Conservation (phyloP, 2,888 invertebrate genomes). For the Protonemura montana region DNA sequence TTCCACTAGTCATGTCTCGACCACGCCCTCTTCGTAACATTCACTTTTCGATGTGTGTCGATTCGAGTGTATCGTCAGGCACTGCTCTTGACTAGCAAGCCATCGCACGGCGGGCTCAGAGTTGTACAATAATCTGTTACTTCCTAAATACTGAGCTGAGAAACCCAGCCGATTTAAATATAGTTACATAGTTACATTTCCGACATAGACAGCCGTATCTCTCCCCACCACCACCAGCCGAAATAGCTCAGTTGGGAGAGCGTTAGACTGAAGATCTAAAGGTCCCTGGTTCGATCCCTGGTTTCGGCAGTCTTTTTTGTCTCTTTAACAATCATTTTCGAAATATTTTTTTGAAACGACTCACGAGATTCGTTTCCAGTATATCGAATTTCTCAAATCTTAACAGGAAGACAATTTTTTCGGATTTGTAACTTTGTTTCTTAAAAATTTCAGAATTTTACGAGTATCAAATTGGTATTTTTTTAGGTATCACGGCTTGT, state of each 20-base stretch:
- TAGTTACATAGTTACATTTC: background rate
- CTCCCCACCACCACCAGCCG: slow-evolving; percentile 15
- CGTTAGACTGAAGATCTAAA: slow-evolving; percentile 45
- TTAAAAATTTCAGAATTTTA: too few species aligned
- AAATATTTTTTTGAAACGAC: background rate
- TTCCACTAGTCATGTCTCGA: background rate
- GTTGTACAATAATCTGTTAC: too few species aligned
- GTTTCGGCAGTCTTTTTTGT: slow-evolving; percentile 44
- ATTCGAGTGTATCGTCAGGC: background rate
- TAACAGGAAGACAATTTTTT: too few species aligned
- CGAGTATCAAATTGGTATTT: too few species aligned
- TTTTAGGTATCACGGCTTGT: background rate
- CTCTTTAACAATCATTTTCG: background rate
- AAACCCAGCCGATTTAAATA: too few species aligned
- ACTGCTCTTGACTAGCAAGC: background rate
- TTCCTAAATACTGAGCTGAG: too few species aligned
- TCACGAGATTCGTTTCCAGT: too few species aligned
- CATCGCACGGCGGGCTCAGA: too few species aligned
- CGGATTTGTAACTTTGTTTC: too few species aligned
- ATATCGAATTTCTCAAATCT: too few species aligned
- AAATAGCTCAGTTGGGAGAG: slow-evolving; percentile 45
- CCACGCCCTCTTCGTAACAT: background rate
- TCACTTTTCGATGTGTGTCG: background rate
- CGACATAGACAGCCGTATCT: background rate
- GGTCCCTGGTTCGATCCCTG: slow-evolving; percentile 44